These are phyloP conservation scores for Cephalopachus bancanus DNA, from an alignment of 2,797 vertebrate species.

Conservation along the genomic window DNA sequence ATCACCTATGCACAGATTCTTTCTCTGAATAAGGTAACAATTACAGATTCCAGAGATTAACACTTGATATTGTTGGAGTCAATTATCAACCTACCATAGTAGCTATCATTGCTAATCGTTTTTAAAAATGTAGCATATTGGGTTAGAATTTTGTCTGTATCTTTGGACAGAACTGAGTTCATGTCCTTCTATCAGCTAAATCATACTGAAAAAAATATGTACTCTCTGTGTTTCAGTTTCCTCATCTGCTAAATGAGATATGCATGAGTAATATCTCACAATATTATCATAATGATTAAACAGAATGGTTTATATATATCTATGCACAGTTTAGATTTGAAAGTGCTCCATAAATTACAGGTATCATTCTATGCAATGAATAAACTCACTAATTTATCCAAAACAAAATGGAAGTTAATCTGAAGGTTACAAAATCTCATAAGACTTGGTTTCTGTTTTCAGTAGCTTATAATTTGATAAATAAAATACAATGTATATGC, in stretches of 20 bases:
- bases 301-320: not conserved
- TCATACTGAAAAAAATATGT: not conserved
- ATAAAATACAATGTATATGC: not conserved
- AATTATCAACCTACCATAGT: constrained; percentile 21
- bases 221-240: constrained; percentile 54
- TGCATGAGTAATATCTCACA: not conserved
- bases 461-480: constrained; percentile 42
- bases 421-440: not conserved
- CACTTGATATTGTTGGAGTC: not conserved
- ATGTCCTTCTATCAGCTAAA: not conserved
- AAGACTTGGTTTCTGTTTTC: not conserved
- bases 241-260: constrained; percentile 46
- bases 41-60: not conserved
- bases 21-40: not conserved
- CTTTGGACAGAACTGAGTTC: constrained; percentile 19
- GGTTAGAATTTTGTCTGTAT: constrained; percentile 54
- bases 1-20: not conserved
- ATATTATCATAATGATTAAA: constrained; percentile 49
- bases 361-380: constrained; percentile 45
- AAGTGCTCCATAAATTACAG: constrained; percentile 18
- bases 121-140: not conserved
- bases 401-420: constrained; percentile 35
- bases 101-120: not conserved
- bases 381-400: constrained; percentile 28
- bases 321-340: not conserved